Evolutionary conservation across 2,113 vertebrate species (phyloP).

Genomic region (Bujurquina vittata): DNA sequence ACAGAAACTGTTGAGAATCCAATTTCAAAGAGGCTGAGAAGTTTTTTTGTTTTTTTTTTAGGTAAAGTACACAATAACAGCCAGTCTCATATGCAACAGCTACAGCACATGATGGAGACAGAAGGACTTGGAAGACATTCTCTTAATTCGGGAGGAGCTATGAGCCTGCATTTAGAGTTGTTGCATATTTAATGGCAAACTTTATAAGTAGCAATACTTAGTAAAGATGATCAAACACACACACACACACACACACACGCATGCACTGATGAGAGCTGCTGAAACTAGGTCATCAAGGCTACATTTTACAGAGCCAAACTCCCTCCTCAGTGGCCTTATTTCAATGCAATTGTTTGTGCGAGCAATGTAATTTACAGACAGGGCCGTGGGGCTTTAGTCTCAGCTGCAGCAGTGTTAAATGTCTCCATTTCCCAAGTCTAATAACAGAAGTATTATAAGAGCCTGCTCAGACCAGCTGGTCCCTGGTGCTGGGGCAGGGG

Average conservation of each 20-base stretch:
- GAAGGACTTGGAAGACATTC: not conserved
- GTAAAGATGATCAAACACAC: not conserved
- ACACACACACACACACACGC: not conserved
- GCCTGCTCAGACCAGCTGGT: slow-evolving; percentile 63
- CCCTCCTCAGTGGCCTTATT: slow-evolving; percentile 56
- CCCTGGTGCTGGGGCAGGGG: slow-evolving; percentile 37
- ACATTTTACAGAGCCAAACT: slow-evolving; percentile 17
- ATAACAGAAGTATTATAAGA: slow-evolving; percentile 51
- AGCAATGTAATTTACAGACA: slow-evolving; percentile 69
- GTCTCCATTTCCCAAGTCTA: slow-evolving; percentile 70
- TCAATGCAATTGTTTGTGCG: slow-evolving; percentile 61
- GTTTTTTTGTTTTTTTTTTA: not conserved
- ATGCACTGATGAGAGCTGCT: not conserved
- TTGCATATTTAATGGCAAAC: slow-evolving; percentile 25
- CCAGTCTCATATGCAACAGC: not conserved
- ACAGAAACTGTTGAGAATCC: slow-evolving; percentile 11
- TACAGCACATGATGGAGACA: not conserved
- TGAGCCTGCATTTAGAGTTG: not conserved
- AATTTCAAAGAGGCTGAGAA: not conserved
- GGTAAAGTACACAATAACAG: not conserved
- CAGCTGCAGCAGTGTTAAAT: slow-evolving; percentile 67
- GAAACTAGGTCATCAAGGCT: slow-evolving; percentile 25
- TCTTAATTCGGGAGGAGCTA: not conserved
- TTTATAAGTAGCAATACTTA: not conserved
- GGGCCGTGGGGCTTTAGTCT: slow-evolving; percentile 62